These are phyloP conservation scores for Galagoides demidoff DNA, from an alignment of 2,797 vertebrate species.

Conservation along the genomic window DNA sequence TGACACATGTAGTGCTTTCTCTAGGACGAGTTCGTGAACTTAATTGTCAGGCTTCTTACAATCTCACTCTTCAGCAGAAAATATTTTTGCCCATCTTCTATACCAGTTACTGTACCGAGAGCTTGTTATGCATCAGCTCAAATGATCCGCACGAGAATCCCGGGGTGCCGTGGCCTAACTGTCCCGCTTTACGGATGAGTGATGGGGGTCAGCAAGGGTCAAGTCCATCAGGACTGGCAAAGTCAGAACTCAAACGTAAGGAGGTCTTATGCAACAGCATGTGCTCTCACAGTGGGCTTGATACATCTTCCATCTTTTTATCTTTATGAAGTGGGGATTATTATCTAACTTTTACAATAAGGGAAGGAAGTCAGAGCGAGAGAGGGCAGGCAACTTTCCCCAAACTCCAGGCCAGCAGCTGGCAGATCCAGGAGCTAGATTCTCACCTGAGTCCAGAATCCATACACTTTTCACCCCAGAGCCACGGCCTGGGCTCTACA, in stretches of 20 bases:
- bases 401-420: neutral
- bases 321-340: too few species aligned
- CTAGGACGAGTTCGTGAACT: too few species aligned
- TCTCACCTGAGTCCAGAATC: neutral
- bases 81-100: neutral
- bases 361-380: neutral
- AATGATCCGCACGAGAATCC: neutral
- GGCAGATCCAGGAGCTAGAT: neutral
- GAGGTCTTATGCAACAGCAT: neutral
- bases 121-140: neutral
- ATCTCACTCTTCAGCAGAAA: neutral
- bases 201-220: neutral
- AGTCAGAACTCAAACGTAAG: neutral
- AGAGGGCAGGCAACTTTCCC: neutral
- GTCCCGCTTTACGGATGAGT: neutral
- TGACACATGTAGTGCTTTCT: too few species aligned
- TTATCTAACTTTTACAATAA: neutral
- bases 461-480: too few species aligned
- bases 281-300: neutral
- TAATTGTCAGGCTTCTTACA: neutral
- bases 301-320: neutral
- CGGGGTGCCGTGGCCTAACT: accelerated
- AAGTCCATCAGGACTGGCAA: neutral
- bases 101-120: neutral
- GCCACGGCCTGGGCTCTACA: neutral